A percentile compares a stretch with the other conserved stretches of the same genome.
Evolutionary conservation across 1,140 invertebrate genomes (phyloP).

Genomic region (Oncopeltus fasciatus): DNA sequence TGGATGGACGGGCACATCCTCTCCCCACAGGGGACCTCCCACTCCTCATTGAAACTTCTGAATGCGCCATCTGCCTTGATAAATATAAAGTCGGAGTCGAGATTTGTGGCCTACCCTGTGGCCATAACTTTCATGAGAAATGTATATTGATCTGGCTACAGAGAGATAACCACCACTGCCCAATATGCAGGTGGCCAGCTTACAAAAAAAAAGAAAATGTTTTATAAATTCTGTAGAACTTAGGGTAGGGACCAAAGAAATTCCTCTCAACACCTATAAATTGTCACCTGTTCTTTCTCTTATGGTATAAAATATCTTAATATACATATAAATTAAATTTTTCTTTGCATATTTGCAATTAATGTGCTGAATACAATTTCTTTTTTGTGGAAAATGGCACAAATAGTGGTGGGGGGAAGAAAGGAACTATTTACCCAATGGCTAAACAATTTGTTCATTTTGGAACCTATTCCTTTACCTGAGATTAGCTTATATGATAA

Average conservation of each 20-base stretch:
- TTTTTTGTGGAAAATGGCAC: too few species aligned
- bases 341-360: too few species aligned
- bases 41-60: constrained; percentile 20
- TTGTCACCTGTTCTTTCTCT: too few species aligned
- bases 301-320: too few species aligned
- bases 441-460: too few species aligned
- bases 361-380: too few species aligned
- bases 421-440: too few species aligned
- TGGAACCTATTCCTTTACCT: too few species aligned
- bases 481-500: too few species aligned
- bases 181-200: constrained; percentile 39
- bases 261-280: too few species aligned
- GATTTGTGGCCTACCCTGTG: constrained; percentile 39
- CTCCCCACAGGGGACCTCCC: constrained; percentile 9
- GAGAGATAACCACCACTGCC: constrained; percentile 39
- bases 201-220: constrained; percentile 27
- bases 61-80: constrained; percentile 42
- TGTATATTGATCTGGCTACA: constrained; percentile 38
- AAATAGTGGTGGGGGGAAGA: too few species aligned
- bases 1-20: constrained; percentile 4
- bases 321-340: too few species aligned
- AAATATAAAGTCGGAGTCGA: constrained; percentile 28
- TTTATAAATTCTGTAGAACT: neutral
- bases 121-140: constrained; percentile 37
- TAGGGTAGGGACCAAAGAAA: neutral